Conservation (phyloP, 2,888 invertebrate species). For the Noctua janthina region DNA sequence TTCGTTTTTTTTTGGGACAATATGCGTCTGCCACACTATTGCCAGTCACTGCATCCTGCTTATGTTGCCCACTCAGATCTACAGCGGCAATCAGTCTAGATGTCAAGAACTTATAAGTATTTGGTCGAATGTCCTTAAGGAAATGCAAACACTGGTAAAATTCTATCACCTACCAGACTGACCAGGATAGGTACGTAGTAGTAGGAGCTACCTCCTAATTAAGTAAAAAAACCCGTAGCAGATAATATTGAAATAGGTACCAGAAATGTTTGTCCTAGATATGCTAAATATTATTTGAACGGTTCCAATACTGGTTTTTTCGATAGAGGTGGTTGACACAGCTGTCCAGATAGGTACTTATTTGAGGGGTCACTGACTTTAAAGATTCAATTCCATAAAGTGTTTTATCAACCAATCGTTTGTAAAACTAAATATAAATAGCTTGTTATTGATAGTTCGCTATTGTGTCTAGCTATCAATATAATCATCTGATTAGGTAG, state of each 20-base stretch:
- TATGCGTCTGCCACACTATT: not conserved
- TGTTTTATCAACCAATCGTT: slow-evolving; percentile 19
- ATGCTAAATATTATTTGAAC: not conserved
- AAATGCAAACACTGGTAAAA: not conserved
- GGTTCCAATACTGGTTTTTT: slow-evolving; percentile 33
- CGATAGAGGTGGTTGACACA: slow-evolving; percentile 25
- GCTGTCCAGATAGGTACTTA: not conserved
- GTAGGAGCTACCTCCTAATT: no score
- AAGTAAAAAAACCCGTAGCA: no score
- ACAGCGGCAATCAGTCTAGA: not conserved
- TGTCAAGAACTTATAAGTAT: not conserved
- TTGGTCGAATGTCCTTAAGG: no score
- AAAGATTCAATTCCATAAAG: slow-evolving; percentile 16
- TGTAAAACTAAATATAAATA: not conserved
- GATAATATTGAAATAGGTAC: no score
- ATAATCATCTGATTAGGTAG: not conserved
- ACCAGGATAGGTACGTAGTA: no score
- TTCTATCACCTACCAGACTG: not conserved
- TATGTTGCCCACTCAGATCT: no score
- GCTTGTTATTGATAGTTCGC: slow-evolving; percentile 3
- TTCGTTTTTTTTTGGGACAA: not conserved
- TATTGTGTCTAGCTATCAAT: not conserved
- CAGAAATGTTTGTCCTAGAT: no score
- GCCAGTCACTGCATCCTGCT: no score
- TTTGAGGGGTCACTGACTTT: slow-evolving; percentile 46